A percentile compares a stretch with the other conserved stretches of the same genome.
Evolutionary conservation across 2,888 invertebrate species (phyloP).

Genomic region (Brachynemurus nebulosus): DNA sequence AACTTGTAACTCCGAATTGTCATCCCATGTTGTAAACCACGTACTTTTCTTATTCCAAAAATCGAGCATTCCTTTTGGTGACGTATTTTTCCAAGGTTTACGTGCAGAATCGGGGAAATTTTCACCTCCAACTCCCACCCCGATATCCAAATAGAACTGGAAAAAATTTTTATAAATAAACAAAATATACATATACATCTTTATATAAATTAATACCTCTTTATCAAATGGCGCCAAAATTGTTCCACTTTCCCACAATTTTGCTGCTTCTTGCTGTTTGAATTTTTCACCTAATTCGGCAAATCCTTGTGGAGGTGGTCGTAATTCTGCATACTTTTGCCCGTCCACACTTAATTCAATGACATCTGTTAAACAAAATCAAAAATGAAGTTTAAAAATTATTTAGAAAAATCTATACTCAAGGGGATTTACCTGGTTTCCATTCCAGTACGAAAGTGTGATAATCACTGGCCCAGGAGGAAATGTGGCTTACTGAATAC

Average conservation of each 20-base stretch:
- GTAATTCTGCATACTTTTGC: constrained; percentile 32
- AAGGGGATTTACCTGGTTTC: constrained; percentile 36
- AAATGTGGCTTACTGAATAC: constrained; percentile 11
- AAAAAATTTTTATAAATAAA: constrained; percentile 20
- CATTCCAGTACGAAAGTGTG: constrained; percentile 43
- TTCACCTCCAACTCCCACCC: constrained; percentile 64
- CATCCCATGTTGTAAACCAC: constrained; percentile 53
- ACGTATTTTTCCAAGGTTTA: constrained; percentile 65
- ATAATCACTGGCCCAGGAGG: constrained; percentile 35
- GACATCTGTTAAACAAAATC: constrained; percentile 31
- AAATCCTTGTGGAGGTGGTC: constrained; percentile 28
- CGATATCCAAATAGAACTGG: constrained; percentile 65
- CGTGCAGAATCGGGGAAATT: constrained; percentile 56
- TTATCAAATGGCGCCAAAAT: constrained; percentile 61
- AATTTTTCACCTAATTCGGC: constrained; percentile 21
- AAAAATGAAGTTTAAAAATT: neutral
- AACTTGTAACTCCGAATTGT: constrained; percentile 42
- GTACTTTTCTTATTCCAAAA: constrained; percentile 49
- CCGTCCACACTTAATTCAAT: constrained; percentile 38
- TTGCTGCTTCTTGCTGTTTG: constrained; percentile 32
- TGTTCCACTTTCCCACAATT: constrained; percentile 42
- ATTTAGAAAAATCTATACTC: neutral
- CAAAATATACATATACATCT: too few relatives aligned
- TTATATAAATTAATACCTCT: too few relatives aligned
- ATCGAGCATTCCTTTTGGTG: constrained; percentile 46